Conservation (phyloP, 2,797 vertebrate genomes). For the Buphagus erythrorhynchus region DNA sequence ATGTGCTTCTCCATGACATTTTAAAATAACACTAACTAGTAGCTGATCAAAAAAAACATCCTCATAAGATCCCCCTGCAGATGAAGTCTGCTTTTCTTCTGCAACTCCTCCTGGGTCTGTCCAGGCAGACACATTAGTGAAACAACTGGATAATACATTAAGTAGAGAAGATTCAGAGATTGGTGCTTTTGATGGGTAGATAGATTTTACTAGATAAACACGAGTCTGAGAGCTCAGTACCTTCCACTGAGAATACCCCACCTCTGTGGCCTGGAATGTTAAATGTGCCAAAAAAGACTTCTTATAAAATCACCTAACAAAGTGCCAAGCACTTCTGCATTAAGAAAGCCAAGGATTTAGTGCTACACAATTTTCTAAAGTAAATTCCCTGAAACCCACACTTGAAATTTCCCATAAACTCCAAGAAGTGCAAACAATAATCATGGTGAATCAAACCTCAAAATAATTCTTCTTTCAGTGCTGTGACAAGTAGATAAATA, state of each 20-base stretch:
- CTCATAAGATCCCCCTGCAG: neutral
- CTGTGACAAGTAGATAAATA: neutral
- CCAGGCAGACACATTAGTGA: neutral
- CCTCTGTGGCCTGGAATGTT: neutral
- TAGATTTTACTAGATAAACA: neutral
- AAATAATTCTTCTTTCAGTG: neutral
- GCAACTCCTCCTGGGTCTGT: neutral
- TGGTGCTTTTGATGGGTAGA: neutral
- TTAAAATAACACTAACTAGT: neutral
- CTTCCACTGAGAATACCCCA: neutral
- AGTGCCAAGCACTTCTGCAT: neutral
- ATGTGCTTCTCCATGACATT: neutral
- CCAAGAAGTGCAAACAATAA: constrained; percentile 5
- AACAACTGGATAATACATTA: neutral
- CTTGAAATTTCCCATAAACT: neutral
- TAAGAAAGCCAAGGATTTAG: neutral
- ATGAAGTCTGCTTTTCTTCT: neutral
- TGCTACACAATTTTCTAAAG: neutral
- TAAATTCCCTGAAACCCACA: neutral
- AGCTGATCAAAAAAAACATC: neutral
- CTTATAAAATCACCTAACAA: neutral
- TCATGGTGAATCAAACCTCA: neutral
- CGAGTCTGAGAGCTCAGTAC: neutral
- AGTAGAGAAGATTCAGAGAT: neutral
- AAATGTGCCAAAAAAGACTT: neutral